Conservation (phyloP, 2,113 vertebrate genomes). For the Gnathonemus echidnorhynchus region DNA sequence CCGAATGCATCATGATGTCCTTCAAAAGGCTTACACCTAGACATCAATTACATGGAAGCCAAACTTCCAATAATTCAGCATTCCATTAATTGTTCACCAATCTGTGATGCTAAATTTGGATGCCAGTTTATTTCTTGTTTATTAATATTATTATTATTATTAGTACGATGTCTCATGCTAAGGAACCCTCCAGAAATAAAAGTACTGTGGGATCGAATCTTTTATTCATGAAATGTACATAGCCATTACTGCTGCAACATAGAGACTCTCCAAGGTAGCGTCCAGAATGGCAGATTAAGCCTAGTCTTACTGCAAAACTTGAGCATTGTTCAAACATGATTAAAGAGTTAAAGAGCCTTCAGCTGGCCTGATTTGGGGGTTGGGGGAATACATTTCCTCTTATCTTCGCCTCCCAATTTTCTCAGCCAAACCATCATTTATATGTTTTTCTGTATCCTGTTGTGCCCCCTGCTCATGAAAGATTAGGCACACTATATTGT, state of each 20-base stretch:
- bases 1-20: not conserved
- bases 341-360: constrained; percentile 9
- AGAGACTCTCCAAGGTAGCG: not conserved
- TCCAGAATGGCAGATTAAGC: constrained; percentile 6
- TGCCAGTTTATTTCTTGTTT: constrained; percentile 6
- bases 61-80: not conserved
- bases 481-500: constrained; percentile 4
- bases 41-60: not conserved
- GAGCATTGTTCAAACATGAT: constrained; percentile 5
- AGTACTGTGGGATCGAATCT: not conserved
- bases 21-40: not conserved
- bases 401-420: constrained; percentile 7
- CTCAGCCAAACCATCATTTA: constrained; percentile 7
- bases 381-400: not conserved
- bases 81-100: not conserved
- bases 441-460: not conserved
- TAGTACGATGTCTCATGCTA: not conserved
- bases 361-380: not conserved
- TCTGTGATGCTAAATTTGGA: not conserved
- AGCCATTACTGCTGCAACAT: not conserved
- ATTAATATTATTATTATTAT: not conserved
- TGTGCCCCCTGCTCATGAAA: not conserved
- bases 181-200: not conserved
- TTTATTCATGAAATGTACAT: not conserved
- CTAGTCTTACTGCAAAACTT: not conserved